These are phyloP conservation scores for Danio albolineatus DNA, from an alignment of 2,797 vertebrate genomes.

Conservation along the genomic window DNA sequence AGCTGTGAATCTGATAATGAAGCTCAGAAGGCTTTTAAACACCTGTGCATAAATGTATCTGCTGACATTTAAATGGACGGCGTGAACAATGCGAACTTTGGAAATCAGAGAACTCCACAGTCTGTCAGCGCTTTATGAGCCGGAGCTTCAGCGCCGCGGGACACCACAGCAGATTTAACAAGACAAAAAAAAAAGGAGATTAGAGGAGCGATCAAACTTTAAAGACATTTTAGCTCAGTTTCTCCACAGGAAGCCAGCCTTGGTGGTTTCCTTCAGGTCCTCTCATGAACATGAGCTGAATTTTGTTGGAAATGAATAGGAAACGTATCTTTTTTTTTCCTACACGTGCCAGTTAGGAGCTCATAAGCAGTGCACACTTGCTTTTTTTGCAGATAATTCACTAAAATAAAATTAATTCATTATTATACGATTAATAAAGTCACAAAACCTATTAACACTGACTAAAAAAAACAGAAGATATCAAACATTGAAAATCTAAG, in stretches of 20 bases:
- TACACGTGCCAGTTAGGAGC: too few relatives aligned
- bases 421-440: too few relatives aligned
- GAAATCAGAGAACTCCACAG: too few relatives aligned
- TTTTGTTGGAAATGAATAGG: background rate
- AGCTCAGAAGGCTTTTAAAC: background rate
- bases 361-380: too few relatives aligned
- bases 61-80: background rate
- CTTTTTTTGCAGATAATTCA: too few relatives aligned
- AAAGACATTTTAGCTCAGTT: slow-evolving; percentile 27
- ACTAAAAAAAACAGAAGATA: too few relatives aligned
- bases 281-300: background rate
- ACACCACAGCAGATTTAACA: slow-evolving; percentile 9
- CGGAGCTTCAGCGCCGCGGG: background rate
- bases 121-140: slow-evolving; percentile 1
- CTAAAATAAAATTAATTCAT: too few relatives aligned
- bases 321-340: too few relatives aligned
- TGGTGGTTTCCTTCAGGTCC: background rate
- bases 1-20: background rate
- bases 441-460: too few relatives aligned
- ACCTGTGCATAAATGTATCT: background rate
- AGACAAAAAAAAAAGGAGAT: slow-evolving; percentile 14
- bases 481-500: too few relatives aligned
- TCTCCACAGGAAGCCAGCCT: background rate
- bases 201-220: slow-evolving; percentile 18
- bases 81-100: background rate